A percentile compares a stretch with the other conserved stretches of the same genome.
Conservation (phyloP, 2,888 invertebrate species). For the Mesodorylaimus sp. region DNA sequence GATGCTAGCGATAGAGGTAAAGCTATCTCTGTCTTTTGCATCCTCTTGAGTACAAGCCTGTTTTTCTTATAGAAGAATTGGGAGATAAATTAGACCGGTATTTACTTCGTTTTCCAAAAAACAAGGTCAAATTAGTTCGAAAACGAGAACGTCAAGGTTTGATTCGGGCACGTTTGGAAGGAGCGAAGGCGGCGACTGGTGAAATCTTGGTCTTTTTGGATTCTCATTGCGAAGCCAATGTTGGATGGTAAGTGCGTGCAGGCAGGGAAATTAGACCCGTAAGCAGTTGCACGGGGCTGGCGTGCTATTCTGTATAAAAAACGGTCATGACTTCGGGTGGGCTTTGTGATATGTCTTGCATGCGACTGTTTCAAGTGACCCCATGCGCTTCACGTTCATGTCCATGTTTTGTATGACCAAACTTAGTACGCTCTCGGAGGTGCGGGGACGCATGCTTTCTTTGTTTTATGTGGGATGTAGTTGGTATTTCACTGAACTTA, state of each 20-base stretch:
- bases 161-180: slow-evolving; percentile 69
- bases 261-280: neutral
- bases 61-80: slow-evolving; percentile 40
- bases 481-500: too few relatives aligned
- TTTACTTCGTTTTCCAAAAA: slow-evolving; percentile 32
- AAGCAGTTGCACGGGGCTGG: neutral
- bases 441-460: too few relatives aligned
- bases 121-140: slow-evolving; percentile 50
- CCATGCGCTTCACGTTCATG: too few relatives aligned
- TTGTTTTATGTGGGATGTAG: too few relatives aligned
- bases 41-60: neutral
- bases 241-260: slow-evolving; percentile 49
- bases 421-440: too few relatives aligned
- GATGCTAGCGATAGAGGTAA: slow-evolving; percentile 62
- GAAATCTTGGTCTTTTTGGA: slow-evolving; percentile 69
- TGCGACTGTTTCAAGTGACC: too few relatives aligned
- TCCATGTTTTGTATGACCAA: too few relatives aligned
- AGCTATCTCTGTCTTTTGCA: slow-evolving; percentile 12
- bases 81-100: slow-evolving; percentile 58
- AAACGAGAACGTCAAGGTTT: slow-evolving; percentile 59
- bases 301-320: too few relatives aligned
- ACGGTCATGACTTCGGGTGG: too few relatives aligned
- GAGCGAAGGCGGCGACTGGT: slow-evolving; percentile 60
- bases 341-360: too few relatives aligned
- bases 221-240: slow-evolving; percentile 69